phyloP scores from a whole-genome alignment of 2,113 vertebrate species.

The Callionymus lyra region DNA sequence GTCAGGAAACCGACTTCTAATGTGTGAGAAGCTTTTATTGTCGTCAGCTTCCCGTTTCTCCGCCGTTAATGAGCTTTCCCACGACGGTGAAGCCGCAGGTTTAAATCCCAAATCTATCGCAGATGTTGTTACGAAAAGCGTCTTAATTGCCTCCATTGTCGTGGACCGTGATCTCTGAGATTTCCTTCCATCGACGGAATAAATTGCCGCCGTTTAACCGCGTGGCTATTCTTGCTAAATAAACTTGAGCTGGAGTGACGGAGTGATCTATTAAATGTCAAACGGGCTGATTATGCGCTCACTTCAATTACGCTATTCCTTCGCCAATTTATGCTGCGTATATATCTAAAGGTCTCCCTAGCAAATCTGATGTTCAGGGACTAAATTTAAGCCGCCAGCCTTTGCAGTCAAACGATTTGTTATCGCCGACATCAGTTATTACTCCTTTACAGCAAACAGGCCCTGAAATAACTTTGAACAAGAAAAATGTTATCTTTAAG shows the following conservation, averaged over 20 bases:
- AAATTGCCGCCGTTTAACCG: slow-evolving; percentile 42
- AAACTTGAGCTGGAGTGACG: slow-evolving; percentile 32
- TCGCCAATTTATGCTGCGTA: slow-evolving; percentile 18
- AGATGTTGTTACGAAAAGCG: slow-evolving; percentile 56
- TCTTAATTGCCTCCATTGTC: slow-evolving; percentile 45
- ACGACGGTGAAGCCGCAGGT: slow-evolving; percentile 36
- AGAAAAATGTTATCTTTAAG: no score
- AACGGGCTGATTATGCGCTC: slow-evolving; percentile 29
- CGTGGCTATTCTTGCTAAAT: slow-evolving; percentile 41
- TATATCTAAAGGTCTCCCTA: slow-evolving; percentile 23
- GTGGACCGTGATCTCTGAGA: slow-evolving; percentile 26
- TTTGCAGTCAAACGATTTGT: slow-evolving; percentile 22
- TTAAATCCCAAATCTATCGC: slow-evolving; percentile 36
- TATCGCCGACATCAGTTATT: slow-evolving; percentile 30
- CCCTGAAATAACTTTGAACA: background rate
- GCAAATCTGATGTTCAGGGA: slow-evolving; percentile 16
- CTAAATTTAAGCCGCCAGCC: slow-evolving; percentile 9
- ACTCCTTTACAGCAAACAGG: slow-evolving; percentile 7
- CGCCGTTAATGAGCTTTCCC: slow-evolving; percentile 22
- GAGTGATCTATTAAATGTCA: slow-evolving; percentile 46
- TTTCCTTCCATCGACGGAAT: slow-evolving; percentile 37
- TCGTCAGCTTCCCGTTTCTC: slow-evolving; percentile 26
- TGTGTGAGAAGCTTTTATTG: no score
- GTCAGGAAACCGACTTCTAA: no score
- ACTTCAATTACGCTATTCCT: slow-evolving; percentile 27